Evolutionary conservation across 2,888 invertebrate genomes (phyloP), one percentile per base, ranked within the genome.

Genomic region (Agonopterix alstromeriana): DNA sequence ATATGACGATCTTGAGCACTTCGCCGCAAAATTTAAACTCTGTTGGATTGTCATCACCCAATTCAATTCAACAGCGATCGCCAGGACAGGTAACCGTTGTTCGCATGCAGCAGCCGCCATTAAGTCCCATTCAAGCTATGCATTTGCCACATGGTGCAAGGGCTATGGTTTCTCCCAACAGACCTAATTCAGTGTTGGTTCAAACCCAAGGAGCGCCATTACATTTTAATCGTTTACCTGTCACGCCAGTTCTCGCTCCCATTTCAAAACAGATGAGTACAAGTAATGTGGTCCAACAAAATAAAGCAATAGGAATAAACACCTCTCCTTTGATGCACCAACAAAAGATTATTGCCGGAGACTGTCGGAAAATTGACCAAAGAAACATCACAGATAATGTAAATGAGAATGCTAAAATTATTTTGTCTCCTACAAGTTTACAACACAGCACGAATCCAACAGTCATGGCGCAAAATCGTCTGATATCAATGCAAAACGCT

Each of bases 221-320:
- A 49, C 86, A 90, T 63, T 84, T 90, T 50, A 91, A 88, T 61
- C 73, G 92, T 44, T 71, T 92, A 51, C 91, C 92, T 35, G 90
- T 91, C 42, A 90, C 91, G 17, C 90, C 92, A 40, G 88, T 92
- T 27, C 74, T 91, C 59, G 75, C 90, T 10, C 87, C 90, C 35
- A 90, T 90, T 58, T 80, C 91, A 5, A 92, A 92, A 72, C 90
- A 91, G 53, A 65, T 91, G 38, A 90, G 82, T 67, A 69, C 88
- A 1, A 87, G 83, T 48, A 90, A 88, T 50, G 71, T 84, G 38
- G 65, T 79, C 47, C 82, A 78, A 48, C 84, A 82, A 62, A 80
- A 73, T 57, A 88, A 85, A 66, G 61, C 58, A 27, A 68, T 74
- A 8, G 62, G 58, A 41, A 67, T 73, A 3, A 70, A 67, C 47